Evolutionary conservation across 2,797 vertebrate genomes (phyloP).

Genomic region (Parauchenoglanis punctatus): DNA sequence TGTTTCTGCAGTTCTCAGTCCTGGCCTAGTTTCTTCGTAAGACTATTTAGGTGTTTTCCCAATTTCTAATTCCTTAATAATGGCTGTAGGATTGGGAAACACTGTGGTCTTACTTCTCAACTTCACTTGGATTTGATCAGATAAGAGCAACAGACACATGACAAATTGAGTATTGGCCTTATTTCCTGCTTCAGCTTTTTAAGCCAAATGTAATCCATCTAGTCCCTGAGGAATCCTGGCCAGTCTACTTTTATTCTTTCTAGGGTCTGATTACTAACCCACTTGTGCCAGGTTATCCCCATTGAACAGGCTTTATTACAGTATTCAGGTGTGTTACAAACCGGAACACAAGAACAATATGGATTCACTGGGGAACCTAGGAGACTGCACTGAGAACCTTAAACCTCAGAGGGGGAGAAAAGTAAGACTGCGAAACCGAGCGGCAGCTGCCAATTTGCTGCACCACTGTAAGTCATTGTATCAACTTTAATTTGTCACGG

Average conservation of each 20-base stretch:
- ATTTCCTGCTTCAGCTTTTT: not conserved
- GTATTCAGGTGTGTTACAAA: not conserved
- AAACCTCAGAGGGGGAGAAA: not conserved
- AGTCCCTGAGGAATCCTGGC: not conserved
- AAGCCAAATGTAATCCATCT: conserved; percentile 8
- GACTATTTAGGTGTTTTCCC: conserved; percentile 2
- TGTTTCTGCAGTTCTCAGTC: not conserved
- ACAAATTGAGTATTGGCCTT: not conserved
- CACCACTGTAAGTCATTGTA: not conserved
- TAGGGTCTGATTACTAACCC: not conserved
- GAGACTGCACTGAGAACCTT: not conserved
- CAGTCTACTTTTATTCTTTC: not conserved
- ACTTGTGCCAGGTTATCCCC: conserved; percentile 9
- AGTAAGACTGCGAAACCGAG: not conserved
- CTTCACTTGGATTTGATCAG: not conserved
- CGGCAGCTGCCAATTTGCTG: not conserved
- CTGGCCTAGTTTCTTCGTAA: not conserved
- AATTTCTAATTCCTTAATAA: conserved; percentile 5
- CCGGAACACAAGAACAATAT: not conserved
- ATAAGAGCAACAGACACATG: not conserved
- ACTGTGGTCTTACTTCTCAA: conserved; percentile 11
- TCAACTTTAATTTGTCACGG: not conserved
- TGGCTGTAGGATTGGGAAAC: not conserved
- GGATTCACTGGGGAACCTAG: not conserved
- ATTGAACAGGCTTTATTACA: not conserved